These are phyloP conservation scores for Coranthus polyacanthus DNA, from an alignment of 2,797 vertebrate genomes.

Conservation along the genomic window DNA sequence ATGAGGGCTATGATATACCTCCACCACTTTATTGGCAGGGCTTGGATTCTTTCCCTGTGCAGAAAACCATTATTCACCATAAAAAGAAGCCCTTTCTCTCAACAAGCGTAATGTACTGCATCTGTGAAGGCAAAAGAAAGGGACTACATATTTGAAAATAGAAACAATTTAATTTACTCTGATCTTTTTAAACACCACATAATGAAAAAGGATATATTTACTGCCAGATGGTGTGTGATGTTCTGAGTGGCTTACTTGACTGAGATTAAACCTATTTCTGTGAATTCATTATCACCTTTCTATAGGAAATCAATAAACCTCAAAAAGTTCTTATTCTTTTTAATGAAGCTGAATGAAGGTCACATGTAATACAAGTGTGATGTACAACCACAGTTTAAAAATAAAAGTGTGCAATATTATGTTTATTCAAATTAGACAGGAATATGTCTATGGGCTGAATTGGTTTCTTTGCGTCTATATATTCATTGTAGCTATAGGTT, in stretches of 20 bases:
- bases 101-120: conserved; percentile 53
- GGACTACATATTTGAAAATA: conserved; percentile 39
- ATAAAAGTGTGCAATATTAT: neutral
- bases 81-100: conserved; percentile 58
- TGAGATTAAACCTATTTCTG: conserved; percentile 5
- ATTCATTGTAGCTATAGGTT: neutral
- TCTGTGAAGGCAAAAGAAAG: conserved; percentile 26
- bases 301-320: neutral
- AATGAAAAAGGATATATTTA: conserved; percentile 16
- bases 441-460: neutral
- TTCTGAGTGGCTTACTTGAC: neutral
- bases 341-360: neutral
- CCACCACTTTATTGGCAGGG: conserved; percentile 73
- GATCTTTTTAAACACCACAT: neutral
- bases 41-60: conserved; percentile 61
- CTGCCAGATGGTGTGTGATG: conserved; percentile 11
- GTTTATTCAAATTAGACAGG: neutral
- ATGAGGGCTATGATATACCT: conserved; percentile 80
- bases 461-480: conserved; percentile 9
- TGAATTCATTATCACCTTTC: neutral
- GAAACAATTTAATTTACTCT: conserved; percentile 37
- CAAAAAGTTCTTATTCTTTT: neutral
- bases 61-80: conserved; percentile 71
- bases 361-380: neutral
- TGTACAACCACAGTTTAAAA: too few relatives aligned